Evolutionary conservation across 1,140 invertebrate genomes (phyloP).

Genomic region (Cyclina sinensis): DNA sequence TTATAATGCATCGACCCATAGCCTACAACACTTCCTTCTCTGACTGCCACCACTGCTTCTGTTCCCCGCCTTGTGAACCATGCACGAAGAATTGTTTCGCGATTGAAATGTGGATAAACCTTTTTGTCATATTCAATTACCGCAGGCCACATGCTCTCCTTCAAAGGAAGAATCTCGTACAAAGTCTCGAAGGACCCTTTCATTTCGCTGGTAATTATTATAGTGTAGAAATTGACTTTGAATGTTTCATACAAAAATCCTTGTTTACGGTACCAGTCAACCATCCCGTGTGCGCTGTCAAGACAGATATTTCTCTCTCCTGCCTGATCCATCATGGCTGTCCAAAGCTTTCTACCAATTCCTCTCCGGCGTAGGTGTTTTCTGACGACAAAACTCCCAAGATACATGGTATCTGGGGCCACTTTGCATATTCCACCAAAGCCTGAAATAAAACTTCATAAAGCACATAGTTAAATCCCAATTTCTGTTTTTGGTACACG

Average conservation of each 20-base stretch:
- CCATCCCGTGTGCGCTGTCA: not conserved
- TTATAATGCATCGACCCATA: conserved; percentile 6
- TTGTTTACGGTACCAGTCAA: not conserved
- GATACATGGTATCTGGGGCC: not conserved
- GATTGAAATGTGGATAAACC: not conserved
- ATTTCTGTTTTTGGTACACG: too few species aligned
- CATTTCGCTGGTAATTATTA: not conserved
- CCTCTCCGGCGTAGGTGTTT: not conserved
- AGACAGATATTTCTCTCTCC: conserved; percentile 12
- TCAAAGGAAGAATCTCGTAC: not conserved
- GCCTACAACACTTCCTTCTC: not conserved
- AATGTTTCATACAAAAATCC: not conserved
- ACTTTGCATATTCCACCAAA: not conserved
- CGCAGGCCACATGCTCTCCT: not conserved
- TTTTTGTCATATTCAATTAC: not conserved
- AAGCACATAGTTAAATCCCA: too few species aligned
- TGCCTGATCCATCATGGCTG: not conserved
- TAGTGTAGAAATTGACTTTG: not conserved
- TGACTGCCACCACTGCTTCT: not conserved
- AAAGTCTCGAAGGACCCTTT: not conserved
- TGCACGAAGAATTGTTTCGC: conserved; percentile 7
- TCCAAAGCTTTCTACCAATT: not conserved
- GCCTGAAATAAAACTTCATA: not conserved
- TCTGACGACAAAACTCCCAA: not conserved
- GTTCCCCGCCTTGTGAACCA: not conserved